phyloP scores from a whole-genome alignment of 2,113 vertebrate species.

The Polyodon spathula region DNA sequence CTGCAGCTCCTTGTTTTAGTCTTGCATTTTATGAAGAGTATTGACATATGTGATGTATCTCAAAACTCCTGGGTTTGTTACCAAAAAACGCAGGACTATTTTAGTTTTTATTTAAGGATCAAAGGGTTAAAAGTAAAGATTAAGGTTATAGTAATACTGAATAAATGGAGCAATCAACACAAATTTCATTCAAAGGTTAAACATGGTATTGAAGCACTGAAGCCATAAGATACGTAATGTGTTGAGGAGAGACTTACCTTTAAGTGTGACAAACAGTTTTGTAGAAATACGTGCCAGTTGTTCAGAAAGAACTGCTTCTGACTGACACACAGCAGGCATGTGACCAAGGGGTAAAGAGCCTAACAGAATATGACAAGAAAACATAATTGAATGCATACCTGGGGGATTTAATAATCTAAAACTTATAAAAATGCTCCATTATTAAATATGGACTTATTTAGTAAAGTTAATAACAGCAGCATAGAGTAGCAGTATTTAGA shows the following conservation, averaged over 20 bases:
- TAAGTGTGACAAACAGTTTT: slow-evolving; percentile 96
- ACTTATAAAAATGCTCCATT: too few relatives aligned
- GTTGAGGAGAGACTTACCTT: slow-evolving; percentile 66
- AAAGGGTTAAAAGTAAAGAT: too few relatives aligned
- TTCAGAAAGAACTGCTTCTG: slow-evolving; percentile 99
- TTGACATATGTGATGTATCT: not conserved
- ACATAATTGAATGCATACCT: slow-evolving; percentile 11
- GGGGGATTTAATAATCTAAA: too few relatives aligned
- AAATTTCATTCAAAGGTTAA: too few relatives aligned
- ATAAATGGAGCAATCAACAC: too few relatives aligned
- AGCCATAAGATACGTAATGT: not conserved
- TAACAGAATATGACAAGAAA: slow-evolving; percentile 41
- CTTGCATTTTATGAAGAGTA: not conserved
- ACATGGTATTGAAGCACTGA: too few relatives aligned
- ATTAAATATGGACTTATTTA: too few relatives aligned
- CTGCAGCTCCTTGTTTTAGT: not conserved
- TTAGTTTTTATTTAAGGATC: too few relatives aligned
- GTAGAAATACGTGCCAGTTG: slow-evolving; percentile 99
- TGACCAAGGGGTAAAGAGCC: slow-evolving; percentile 96
- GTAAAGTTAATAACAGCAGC: too few relatives aligned
- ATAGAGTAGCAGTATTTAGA: too few relatives aligned
- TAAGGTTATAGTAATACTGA: too few relatives aligned
- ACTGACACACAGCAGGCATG: slow-evolving; percentile 97
- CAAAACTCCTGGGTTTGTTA: not conserved
- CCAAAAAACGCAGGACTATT: not conserved